Evolutionary conservation across 2,797 vertebrate genomes (phyloP).

Genomic region (Xenentodon cancila): DNA sequence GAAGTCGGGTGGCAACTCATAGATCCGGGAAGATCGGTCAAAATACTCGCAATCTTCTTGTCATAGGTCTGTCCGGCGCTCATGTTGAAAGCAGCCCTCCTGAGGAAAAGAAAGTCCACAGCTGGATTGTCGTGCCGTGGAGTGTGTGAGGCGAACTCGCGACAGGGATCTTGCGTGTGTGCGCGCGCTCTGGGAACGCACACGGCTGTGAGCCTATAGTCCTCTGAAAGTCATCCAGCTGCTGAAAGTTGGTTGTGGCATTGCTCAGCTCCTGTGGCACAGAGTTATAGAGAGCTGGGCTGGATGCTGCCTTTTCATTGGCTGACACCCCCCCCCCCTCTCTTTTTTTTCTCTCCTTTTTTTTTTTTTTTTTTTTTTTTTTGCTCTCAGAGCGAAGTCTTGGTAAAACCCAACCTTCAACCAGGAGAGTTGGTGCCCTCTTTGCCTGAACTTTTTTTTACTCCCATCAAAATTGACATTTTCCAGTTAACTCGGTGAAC

Average conservation of each 20-base stretch:
- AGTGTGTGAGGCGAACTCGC: constrained; percentile 26
- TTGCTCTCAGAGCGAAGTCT: constrained; percentile 86
- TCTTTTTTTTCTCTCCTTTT: constrained; percentile 71
- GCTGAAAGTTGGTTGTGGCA: constrained; percentile 79
- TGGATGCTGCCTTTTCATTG: constrained; percentile 91
- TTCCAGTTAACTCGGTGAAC: constrained; percentile 47
- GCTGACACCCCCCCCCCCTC: constrained; percentile 71
- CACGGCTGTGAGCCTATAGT: constrained; percentile 54
- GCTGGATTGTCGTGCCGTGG: constrained; percentile 25
- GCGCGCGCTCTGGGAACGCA: constrained; percentile 47
- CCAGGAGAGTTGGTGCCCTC: constrained; percentile 37
- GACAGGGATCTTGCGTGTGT: constrained; percentile 18
- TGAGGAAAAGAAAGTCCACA: constrained; percentile 47
- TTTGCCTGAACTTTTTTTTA: constrained; percentile 20
- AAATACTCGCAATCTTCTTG: constrained; percentile 94
- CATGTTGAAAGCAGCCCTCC: constrained; percentile 73
- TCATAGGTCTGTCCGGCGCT: constrained; percentile 92
- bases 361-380: constrained; percentile 28
- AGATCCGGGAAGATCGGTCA: constrained; percentile 94
- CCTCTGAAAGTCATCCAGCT: constrained; percentile 68
- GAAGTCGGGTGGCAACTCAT: constrained; percentile 94
- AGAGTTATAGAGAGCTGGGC: constrained; percentile 91
- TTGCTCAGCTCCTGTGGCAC: constrained; percentile 84
- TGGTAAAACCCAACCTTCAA: constrained; percentile 65
- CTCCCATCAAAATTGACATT: constrained; percentile 38